Base-by-base conservation (phyloP, 2,888 invertebrate species). In the Ophonus ardosiacus region DNA sequence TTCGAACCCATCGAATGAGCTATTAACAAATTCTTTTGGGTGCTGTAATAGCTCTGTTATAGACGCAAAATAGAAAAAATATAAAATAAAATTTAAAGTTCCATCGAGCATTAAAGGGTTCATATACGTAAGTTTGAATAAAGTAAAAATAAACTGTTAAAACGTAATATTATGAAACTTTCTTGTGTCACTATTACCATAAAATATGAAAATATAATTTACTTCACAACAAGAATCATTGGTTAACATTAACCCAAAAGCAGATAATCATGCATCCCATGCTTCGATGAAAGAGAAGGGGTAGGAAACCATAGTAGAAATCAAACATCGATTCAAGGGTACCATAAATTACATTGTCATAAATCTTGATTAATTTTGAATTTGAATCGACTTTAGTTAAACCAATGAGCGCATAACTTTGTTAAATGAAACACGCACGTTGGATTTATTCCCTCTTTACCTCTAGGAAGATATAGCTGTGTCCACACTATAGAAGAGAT, bases 351-450 rank as follows among this genome's bases (percentile, higher is more conserved):
- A 71, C 71, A 71, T 71, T 74, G 71, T 83, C 83, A 83, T 83
- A 83, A 83, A 83, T 83, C 83, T 83, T 83, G 74, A 83, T 83
- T 83, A 83, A 83, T 83, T 83, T 83, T 57, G 71, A 74, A 74
- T 74, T 59, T 57, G 76, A 61, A 83, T 83, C 61, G 74, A 71
- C 59, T 83, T 78, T 78, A 78, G 78, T 78, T 78, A 57, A 78
- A 57, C 78, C 56, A 78, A 78, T 21, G 57, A 57, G 78, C 78
- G 71, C 71, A 74, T 74, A 78, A 57, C 78, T 56, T 57, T 57
- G n/a, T 57, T 57, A 56, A 78, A 78, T 78, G 78, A 78, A 78
- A 57, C 78, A 78, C 78, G 78, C 78, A 78, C 40, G 43, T 68
- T 74, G 43, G 17, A 43, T 43, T 43, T 43, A 17, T 18, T 18